Percentiles rank a stretch among this genome's conserved stretches.
Conservation (phyloP, 2,113 vertebrate species). For the Gobiocypris rarus region DNA sequence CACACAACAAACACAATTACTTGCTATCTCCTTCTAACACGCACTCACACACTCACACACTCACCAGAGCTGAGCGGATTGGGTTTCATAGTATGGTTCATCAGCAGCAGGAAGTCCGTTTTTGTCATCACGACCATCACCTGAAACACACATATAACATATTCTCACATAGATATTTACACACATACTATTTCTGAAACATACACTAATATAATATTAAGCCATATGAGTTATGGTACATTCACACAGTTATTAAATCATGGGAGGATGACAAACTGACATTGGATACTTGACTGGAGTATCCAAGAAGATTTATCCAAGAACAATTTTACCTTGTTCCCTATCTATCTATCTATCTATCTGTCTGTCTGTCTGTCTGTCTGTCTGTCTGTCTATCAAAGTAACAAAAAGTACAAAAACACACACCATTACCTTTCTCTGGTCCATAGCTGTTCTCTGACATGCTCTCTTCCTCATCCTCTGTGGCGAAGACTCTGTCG, state of each 20-base stretch:
- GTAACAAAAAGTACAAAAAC: not conserved
- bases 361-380: too few relatives aligned
- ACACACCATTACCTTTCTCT: slow-evolving; percentile 64
- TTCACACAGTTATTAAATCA: not conserved
- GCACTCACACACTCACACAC: slow-evolving; percentile 46
- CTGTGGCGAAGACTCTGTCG: slow-evolving; percentile 73
- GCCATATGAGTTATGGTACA: not conserved
- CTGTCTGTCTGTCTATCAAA: too few relatives aligned
- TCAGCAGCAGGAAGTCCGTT: slow-evolving; percentile 64
- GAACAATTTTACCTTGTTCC: not conserved
- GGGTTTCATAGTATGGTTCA: slow-evolving; percentile 62
- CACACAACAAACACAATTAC: slow-evolving; percentile 50
- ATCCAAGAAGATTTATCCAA: not conserved
- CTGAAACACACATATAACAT: slow-evolving; percentile 62
- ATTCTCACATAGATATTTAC: not conserved
- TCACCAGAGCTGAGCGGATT: slow-evolving; percentile 68
- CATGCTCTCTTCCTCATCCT: slow-evolving; percentile 75
- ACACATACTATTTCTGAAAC: slow-evolving; percentile 12
- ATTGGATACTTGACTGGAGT: not conserved
- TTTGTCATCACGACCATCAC: slow-evolving; percentile 73
- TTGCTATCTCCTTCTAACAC: slow-evolving; percentile 30
- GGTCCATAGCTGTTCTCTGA: slow-evolving; percentile 71
- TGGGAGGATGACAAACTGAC: not conserved
- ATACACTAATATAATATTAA: not conserved
- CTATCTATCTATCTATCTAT: too few relatives aligned